Evolutionary conservation across 2,888 invertebrate species (phyloP).

Genomic region (Antitype chi): DNA sequence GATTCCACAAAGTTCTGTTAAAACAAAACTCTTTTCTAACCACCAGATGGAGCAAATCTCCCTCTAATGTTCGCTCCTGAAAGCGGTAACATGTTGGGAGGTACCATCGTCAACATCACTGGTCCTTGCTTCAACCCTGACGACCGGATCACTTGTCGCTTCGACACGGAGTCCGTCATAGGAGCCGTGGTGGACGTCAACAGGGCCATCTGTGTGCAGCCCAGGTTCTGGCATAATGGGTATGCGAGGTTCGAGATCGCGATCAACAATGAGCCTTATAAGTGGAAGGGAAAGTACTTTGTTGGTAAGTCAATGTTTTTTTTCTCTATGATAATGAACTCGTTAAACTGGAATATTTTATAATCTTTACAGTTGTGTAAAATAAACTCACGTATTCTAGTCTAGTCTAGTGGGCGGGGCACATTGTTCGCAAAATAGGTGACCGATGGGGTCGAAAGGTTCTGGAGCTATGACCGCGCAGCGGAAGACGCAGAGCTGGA

Average conservation of each 20-base stretch:
- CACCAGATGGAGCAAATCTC: constrained; percentile 94
- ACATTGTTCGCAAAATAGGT: too few species aligned
- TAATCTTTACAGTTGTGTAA: neutral
- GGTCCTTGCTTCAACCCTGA: constrained; percentile 97
- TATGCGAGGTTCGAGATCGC: constrained; percentile 96
- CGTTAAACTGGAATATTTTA: neutral
- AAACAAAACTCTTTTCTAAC: constrained; percentile 6
- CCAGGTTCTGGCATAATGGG: constrained; percentile 96
- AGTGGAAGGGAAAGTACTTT: constrained; percentile 97
- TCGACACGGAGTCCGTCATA: constrained; percentile 94
- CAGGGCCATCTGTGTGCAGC: constrained; percentile 97
- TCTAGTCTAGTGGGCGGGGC: too few species aligned
- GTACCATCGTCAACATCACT: constrained; percentile 98
- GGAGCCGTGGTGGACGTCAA: constrained; percentile 95
- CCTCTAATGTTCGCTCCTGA: constrained; percentile 97
- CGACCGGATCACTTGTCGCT: constrained; percentile 95
- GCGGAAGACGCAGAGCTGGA: too few species aligned
- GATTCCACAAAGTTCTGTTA: neutral
- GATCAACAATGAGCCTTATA: constrained; percentile 95
- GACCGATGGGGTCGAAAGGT: too few species aligned
- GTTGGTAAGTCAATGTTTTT: constrained; percentile 93
- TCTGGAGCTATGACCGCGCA: too few species aligned
- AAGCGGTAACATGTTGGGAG: constrained; percentile 99
- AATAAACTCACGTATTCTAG: neutral
- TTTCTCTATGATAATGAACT: neutral